Evolutionary conservation across 2,888 invertebrate species (phyloP).

Genomic region (Linhomoeus sp.): DNA sequence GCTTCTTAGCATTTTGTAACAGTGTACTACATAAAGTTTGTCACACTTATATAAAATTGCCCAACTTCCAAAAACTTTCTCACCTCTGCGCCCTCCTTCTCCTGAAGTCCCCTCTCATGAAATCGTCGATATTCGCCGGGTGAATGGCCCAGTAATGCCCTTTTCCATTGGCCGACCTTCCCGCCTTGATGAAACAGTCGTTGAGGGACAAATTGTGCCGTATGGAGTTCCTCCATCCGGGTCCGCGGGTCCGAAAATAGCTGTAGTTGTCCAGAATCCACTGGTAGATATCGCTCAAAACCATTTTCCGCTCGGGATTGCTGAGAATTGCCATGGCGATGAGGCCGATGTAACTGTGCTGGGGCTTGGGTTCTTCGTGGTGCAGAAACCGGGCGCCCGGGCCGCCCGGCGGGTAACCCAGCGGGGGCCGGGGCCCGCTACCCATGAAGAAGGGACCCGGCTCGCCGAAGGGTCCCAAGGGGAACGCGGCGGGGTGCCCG

Average conservation of each 20-base stretch:
- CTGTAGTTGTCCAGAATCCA: slow-evolving; percentile 91
- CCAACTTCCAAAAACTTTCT: no score
- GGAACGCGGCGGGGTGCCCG: no score
- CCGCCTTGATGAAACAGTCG: slow-evolving; percentile 69
- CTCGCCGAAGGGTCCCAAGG: no score
- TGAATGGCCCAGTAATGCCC: slow-evolving; percentile 96
- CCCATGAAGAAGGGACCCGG: no score
- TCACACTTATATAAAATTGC: no score
- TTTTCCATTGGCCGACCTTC: slow-evolving; percentile 86
- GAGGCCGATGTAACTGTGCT: slow-evolving; percentile 90
- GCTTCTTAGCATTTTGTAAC: no score
- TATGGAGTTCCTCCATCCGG: slow-evolving; percentile 89
- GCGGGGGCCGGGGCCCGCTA: no score
- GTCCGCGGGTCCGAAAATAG: slow-evolving; percentile 55
- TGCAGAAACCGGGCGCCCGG: slow-evolving; percentile 10
- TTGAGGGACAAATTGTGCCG: slow-evolving; percentile 86
- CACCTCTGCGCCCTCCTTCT: slow-evolving; percentile 79
- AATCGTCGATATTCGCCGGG: slow-evolving; percentile 89
- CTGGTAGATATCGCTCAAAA: slow-evolving; percentile 90
- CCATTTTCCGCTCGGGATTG: slow-evolving; percentile 69
- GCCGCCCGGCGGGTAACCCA: neutral
- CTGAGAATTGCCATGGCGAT: slow-evolving; percentile 95
- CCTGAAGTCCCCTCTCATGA: slow-evolving; percentile 84
- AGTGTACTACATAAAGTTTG: no score
- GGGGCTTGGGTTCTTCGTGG: slow-evolving; percentile 88